phyloP scores from a whole-genome alignment of 1,140 invertebrate genomes.

The Scaptomyza montana region DNA sequence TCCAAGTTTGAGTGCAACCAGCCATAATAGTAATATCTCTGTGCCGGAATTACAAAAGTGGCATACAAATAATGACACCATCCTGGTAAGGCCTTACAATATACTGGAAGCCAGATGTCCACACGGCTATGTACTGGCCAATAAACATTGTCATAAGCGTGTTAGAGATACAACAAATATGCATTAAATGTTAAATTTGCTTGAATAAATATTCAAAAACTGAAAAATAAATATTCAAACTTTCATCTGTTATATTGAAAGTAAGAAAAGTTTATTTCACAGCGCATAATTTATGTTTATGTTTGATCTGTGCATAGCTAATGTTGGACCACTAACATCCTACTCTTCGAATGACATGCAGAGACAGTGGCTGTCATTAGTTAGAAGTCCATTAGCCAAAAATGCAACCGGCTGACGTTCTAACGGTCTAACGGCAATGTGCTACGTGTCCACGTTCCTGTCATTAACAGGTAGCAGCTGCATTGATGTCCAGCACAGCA shows the following conservation, averaged over 20 bases:
- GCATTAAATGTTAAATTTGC: neutral
- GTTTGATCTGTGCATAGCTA: slow-evolving; percentile 50
- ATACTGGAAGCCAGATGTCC: slow-evolving; percentile 71
- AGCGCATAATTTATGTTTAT: neutral
- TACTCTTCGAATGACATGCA: slow-evolving; percentile 38
- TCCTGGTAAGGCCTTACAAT: slow-evolving; percentile 69
- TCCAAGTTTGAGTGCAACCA: neutral
- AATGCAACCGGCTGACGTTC: slow-evolving; percentile 49
- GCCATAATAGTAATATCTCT: neutral
- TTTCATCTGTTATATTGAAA: no score
- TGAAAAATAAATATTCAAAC: no score
- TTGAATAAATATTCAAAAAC: neutral
- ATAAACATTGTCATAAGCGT: slow-evolving; percentile 73
- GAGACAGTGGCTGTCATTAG: slow-evolving; percentile 60
- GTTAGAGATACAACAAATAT: slow-evolving; percentile 36
- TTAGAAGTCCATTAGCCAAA: slow-evolving; percentile 69
- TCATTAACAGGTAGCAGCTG: slow-evolving; percentile 75
- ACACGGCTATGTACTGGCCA: slow-evolving; percentile 64
- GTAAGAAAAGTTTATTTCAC: no score
- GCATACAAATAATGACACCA: slow-evolving; percentile 29
- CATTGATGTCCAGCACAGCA: slow-evolving; percentile 50
- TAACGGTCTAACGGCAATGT: slow-evolving; percentile 1
- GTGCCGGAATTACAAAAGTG: slow-evolving; percentile 6
- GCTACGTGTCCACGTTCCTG: slow-evolving; percentile 22
- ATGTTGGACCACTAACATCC: slow-evolving; percentile 42